These are phyloP conservation scores for Chrysina gloriosa DNA, from an alignment of 2,888 invertebrate genomes.

Conservation along the genomic window DNA sequence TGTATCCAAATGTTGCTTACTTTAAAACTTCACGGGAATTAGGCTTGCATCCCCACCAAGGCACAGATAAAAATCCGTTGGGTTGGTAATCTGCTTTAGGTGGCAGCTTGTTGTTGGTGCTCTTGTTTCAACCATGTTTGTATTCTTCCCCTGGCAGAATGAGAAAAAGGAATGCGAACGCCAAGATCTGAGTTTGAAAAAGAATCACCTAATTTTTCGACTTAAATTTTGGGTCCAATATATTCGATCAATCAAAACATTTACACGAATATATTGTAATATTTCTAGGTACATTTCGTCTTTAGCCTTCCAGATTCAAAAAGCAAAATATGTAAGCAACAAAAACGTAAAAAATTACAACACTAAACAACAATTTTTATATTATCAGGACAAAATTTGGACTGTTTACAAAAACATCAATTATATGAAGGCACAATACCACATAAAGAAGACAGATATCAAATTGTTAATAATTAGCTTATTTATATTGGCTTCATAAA, in stretches of 20 bases:
- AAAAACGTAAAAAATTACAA: slow-evolving; percentile 30
- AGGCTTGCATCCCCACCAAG: slow-evolving; percentile 23
- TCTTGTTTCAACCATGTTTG: slow-evolving; percentile 37
- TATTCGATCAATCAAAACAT: slow-evolving; percentile 2
- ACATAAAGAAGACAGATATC: slow-evolving; percentile 15
- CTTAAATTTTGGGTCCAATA: background rate
- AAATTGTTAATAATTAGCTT: slow-evolving; percentile 20
- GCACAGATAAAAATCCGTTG: slow-evolving; percentile 16
- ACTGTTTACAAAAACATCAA: slow-evolving; percentile 36
- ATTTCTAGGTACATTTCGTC: slow-evolving; percentile 43
- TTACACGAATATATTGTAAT: slow-evolving; percentile 9
- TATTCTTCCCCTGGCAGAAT: slow-evolving; percentile 37
- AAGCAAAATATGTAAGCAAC: background rate
- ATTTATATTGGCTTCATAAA: slow-evolving; percentile 34
- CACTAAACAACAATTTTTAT: slow-evolving; percentile 39
- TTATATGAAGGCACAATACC: slow-evolving; percentile 26
- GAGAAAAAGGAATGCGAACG: slow-evolving; percentile 35
- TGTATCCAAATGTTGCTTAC: slow-evolving; percentile 38
- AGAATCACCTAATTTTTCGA: slow-evolving; percentile 25
- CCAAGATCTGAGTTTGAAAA: slow-evolving; percentile 40
- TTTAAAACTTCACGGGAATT: slow-evolving; percentile 25
- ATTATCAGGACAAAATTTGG: slow-evolving; percentile 39
- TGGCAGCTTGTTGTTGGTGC: slow-evolving; percentile 22
- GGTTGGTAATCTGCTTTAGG: slow-evolving; percentile 20
- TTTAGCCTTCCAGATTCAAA: slow-evolving; percentile 5